Evolutionary conservation across 2,888 invertebrate species (phyloP), one percentile per base, ranked within the genome.

Genomic region (Monoplex corrugatus): DNA sequence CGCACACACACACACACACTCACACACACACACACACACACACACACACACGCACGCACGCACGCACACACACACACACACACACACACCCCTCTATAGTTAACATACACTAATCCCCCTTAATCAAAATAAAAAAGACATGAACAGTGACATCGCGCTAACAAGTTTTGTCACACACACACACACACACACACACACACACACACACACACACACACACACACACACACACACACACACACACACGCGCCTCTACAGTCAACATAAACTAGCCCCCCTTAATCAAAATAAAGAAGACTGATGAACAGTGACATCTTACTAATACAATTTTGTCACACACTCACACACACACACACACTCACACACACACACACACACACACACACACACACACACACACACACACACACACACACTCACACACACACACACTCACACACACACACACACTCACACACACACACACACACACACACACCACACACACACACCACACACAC

Each of bases 131-230:
- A 50, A 10, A 50, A 50, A 50, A 13, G 50, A 19, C 50, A 10
- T 13, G 10, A 50, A 50, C 50, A 50, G 50, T 50, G 50, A 19
- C 50, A 13, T 19, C 10, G 19, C 50, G 19, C 28, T 19, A 68
- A 68, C n/a, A 5, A 5, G 16, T 23, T 3, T 68, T 28, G 28
- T 28, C 68, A 68, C 68, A 23, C 35, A 35, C 75, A 75, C 35
- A 35, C 75, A 35, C 35, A 35, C 75, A 75, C 35, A 75, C 35
- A 75, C 35, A 75, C 75, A 75, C 35, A 75, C 35, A 75, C 75
- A 75, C 75, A 75, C 75, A 75, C 35, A 75, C 75, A 75, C 35
- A 75, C 75, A 75, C 35, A 75, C 75, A 32, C 80, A 43, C 80
- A 43, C 80, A 80, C 35, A 32, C 35, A 80, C 80, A 80, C 35